Percentiles rank a stretch among this genome's conserved stretches.
These are phyloP conservation scores for Hippotragus niger DNA, from an alignment of 2,113 vertebrate genomes.

Conservation along the genomic window DNA sequence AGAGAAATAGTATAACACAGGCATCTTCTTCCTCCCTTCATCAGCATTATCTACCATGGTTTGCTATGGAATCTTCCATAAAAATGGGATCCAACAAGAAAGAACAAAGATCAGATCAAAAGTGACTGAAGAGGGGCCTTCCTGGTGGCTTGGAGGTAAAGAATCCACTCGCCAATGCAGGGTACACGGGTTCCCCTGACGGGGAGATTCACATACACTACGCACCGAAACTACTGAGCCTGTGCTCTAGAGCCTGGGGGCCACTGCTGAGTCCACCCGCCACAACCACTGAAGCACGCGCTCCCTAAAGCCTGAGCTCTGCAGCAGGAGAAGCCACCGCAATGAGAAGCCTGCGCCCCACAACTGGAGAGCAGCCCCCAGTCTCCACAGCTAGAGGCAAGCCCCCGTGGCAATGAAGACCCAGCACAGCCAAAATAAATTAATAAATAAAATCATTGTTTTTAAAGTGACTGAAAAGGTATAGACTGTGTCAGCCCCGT, in stretches of 20 bases:
- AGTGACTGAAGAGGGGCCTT: not conserved
- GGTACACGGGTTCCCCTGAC: not conserved
- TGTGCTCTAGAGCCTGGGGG: not conserved
- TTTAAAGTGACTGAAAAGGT: not conserved
- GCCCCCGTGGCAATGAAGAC: rapidly evolving
- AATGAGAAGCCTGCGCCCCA: not conserved
- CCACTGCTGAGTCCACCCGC: not conserved
- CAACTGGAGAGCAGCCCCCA: not conserved
- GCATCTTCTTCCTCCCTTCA: not conserved
- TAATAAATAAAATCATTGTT: not conserved
- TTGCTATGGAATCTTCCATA: not conserved
- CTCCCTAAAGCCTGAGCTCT: not conserved
- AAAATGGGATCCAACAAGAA: not conserved
- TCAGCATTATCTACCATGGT: not conserved
- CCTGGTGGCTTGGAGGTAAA: not conserved
- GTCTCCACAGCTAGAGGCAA: not conserved
- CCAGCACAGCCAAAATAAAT: not conserved
- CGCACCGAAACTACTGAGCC: not conserved
- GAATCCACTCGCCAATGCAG: not conserved
- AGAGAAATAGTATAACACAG: not conserved
- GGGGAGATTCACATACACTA: not conserved
- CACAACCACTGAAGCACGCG: rapidly evolving
- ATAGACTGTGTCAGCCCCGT: not conserved
- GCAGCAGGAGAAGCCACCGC: not conserved
- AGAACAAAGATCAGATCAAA: not conserved